phyloP scores from a whole-genome alignment of 2,113 vertebrate species.

The Alces alces region DNA sequence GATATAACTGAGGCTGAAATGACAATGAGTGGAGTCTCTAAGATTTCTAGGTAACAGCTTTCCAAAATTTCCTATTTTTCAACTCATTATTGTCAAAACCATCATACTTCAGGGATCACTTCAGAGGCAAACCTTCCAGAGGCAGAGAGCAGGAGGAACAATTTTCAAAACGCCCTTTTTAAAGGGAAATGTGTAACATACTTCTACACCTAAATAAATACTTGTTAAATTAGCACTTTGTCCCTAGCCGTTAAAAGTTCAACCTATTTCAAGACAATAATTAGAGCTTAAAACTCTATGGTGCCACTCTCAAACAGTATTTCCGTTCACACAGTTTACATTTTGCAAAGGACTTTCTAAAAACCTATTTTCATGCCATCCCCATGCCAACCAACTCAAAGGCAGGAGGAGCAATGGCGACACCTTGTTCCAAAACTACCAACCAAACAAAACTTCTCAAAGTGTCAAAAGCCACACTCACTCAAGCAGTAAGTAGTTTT shows the following conservation, averaged over 20 bases:
- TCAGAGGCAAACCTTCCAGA: background rate
- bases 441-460: slow-evolving; percentile 12
- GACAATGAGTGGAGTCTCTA: background rate
- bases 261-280: slow-evolving; percentile 33
- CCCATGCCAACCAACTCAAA: background rate
- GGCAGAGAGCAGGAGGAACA: background rate
- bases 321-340: background rate
- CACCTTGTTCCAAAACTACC: slow-evolving; percentile 8
- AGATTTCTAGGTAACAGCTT: background rate
- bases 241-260: background rate
- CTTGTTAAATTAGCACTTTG: background rate
- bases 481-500: background rate
- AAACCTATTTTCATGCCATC: background rate
- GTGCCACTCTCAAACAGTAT: background rate
- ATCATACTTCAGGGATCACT: background rate
- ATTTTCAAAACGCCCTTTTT: slow-evolving; percentile 23
- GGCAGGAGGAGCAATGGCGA: background rate
- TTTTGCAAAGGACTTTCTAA: slow-evolving; percentile 9
- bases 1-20: background rate
- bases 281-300: slow-evolving; percentile 12
- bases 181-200: background rate
- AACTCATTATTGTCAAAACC: background rate
- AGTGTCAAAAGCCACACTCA: background rate
- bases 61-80: slow-evolving; percentile 19
- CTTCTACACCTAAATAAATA: background rate